Conservation (phyloP, 37 sponge, comb jelly and placozoan species). For the Spongia lamella region DNA sequence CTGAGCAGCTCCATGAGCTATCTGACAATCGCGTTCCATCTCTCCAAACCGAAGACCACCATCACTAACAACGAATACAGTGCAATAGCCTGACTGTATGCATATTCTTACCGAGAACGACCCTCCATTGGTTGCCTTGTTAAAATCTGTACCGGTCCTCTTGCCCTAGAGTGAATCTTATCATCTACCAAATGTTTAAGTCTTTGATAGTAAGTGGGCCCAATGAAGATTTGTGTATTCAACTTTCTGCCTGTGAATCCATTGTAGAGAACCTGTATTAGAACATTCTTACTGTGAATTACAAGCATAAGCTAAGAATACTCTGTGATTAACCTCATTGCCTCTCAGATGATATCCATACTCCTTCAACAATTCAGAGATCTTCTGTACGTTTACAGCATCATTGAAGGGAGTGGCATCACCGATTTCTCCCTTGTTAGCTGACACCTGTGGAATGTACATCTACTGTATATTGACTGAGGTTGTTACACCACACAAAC, state of each 20-base stretch:
- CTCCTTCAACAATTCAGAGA: constrained; percentile 88
- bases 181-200: constrained; percentile 99
- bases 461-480: constrained; percentile 2
- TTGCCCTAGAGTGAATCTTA: constrained; percentile 97
- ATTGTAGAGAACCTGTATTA: constrained; percentile 85
- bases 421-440: constrained; percentile 99
- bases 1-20: constrained; percentile 99
- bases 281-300: not conserved
- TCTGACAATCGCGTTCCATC: constrained; percentile 99
- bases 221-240: constrained; percentile 97
- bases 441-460: constrained; percentile 79
- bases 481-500: no score
- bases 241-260: constrained; percentile 98
- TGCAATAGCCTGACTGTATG: not conserved
- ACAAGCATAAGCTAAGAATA: not conserved
- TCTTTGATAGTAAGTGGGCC: constrained; percentile 99
- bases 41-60: constrained; percentile 99
- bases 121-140: constrained; percentile 99
- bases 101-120: constrained; percentile 74
- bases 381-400: constrained; percentile 98
- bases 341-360: constrained; percentile 97
- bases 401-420: constrained; percentile 99
- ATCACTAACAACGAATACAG: constrained; percentile 60
- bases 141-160: constrained; percentile 95
- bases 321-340: constrained; percentile 69